phyloP scores from a whole-genome alignment of 2,113 vertebrate genomes.

The Nesogale talazaci region DNA sequence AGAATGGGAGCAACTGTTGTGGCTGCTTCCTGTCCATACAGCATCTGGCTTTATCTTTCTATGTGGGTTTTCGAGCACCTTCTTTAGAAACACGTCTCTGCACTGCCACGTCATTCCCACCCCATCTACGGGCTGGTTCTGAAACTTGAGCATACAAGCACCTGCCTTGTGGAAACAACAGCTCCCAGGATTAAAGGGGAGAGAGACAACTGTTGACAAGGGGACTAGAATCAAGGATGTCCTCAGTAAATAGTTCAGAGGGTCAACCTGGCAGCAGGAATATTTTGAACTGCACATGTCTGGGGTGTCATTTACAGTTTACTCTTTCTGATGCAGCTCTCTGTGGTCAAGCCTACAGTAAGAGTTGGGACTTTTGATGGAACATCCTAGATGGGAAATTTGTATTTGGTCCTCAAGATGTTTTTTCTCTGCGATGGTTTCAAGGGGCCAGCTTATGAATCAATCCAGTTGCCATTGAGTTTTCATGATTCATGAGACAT shows the following conservation, averaged over 20 bases:
- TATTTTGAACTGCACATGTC: background rate
- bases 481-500: too few relatives aligned
- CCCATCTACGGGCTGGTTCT: background rate
- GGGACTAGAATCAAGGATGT: background rate
- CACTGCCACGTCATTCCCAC: background rate
- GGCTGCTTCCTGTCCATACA: background rate
- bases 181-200: background rate
- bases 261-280: background rate
- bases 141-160: background rate
- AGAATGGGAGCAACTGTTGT: background rate
- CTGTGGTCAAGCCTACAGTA: background rate
- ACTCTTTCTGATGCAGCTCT: background rate
- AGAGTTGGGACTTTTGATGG: background rate
- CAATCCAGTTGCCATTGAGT: background rate
- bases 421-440: slow-evolving; percentile 14
- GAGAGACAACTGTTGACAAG: background rate
- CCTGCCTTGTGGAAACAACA: background rate
- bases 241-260: slow-evolving; percentile 15
- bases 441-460: background rate
- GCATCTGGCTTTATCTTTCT: background rate
- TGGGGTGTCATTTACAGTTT: background rate
- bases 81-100: background rate
- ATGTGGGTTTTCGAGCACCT: background rate
- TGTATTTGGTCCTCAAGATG: background rate
- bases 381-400: background rate